Percentiles rank a stretch among this genome's conserved stretches.
Conservation (phyloP, 2,888 invertebrate genomes). For the Bellardia bayeri region DNA sequence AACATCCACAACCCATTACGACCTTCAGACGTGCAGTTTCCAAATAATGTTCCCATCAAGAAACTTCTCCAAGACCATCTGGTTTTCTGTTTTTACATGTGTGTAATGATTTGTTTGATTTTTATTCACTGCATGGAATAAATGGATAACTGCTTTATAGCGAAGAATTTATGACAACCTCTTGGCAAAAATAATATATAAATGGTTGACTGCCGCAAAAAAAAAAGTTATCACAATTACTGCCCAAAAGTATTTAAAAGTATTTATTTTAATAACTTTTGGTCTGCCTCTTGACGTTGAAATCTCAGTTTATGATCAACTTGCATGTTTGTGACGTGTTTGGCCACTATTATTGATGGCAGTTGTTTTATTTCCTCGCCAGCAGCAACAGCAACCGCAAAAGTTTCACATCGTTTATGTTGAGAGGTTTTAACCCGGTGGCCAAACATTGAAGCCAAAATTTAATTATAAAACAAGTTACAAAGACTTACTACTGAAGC, state of each 20-base stretch:
- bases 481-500: too few species aligned
- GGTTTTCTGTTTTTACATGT: neutral
- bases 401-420: conserved; percentile 15
- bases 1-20: neutral
- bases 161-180: neutral
- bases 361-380: conserved; percentile 10
- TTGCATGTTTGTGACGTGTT: conserved; percentile 44
- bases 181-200: neutral
- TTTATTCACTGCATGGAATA: neutral
- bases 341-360: conserved; percentile 16
- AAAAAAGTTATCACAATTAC: conserved; percentile 28
- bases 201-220: neutral
- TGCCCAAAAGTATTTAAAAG: conserved; percentile 29
- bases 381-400: conserved; percentile 5
- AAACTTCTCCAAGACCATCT: neutral
- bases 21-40: neutral
- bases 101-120: neutral
- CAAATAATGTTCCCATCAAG: neutral
- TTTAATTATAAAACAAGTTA: too few species aligned
- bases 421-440: neutral
- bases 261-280: conserved; percentile 19
- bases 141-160: too few species aligned
- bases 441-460: too few species aligned
- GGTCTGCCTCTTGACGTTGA: conserved; percentile 16
- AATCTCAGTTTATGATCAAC: conserved; percentile 42